A percentile compares a stretch with the other conserved stretches of the same genome.
phyloP scores from a whole-genome alignment of 2,888 invertebrate genomes.

The Melanophora roralis region DNA sequence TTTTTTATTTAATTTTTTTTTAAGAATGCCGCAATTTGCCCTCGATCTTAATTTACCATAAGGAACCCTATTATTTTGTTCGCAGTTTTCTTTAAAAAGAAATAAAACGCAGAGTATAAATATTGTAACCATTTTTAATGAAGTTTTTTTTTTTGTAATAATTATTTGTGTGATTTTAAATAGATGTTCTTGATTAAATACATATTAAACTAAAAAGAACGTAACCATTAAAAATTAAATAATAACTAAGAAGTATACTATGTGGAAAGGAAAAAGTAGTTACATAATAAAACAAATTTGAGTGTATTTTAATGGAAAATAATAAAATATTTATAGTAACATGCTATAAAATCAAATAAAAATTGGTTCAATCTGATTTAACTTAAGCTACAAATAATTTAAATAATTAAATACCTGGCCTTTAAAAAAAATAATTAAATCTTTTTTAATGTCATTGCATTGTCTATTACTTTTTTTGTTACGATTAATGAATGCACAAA shows the following conservation, averaged over 20 bases:
- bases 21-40: no score
- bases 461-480: not conserved
- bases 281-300: slow-evolving; percentile 11
- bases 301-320: slow-evolving; percentile 24
- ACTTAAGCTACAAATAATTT: slow-evolving; percentile 21
- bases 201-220: slow-evolving; percentile 26
- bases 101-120: slow-evolving; percentile 11
- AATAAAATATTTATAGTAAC: slow-evolving; percentile 21
- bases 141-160: slow-evolving; percentile 10
- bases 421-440: slow-evolving; percentile 11
- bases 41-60: no score
- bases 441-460: not conserved
- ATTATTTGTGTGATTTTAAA: slow-evolving; percentile 22
- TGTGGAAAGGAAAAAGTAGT: slow-evolving; percentile 1
- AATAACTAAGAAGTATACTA: slow-evolving; percentile 19
- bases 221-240: slow-evolving; percentile 7
- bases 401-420: slow-evolving; percentile 48
- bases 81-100: not conserved
- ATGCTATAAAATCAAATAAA: slow-evolving; percentile 23
- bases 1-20: no score
- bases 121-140: not conserved
- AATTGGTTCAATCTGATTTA: slow-evolving; percentile 1
- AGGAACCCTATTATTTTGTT: no score
- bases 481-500: no score
- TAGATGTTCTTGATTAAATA: slow-evolving; percentile 25